A percentile compares a stretch with the other conserved stretches of the same genome.
phyloP scores from a whole-genome alignment of 2,888 invertebrate genomes.

The Griposia aprilina region DNA sequence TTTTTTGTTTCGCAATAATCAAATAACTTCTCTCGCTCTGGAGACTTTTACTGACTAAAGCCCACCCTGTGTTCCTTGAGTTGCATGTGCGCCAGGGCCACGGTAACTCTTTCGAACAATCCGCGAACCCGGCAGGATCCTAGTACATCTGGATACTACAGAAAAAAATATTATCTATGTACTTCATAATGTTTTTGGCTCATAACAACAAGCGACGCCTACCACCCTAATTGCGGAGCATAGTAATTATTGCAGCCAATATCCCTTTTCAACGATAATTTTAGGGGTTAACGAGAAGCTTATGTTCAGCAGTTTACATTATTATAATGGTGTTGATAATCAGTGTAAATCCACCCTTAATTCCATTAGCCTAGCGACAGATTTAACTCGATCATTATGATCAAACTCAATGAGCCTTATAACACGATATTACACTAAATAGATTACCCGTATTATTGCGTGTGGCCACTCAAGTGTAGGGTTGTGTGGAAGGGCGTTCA shows the following conservation, averaged over 20 bases:
- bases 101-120: too few relatives aligned
- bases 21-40: too few relatives aligned
- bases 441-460: conserved; percentile 31
- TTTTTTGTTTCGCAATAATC: too few relatives aligned
- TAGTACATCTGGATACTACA: too few relatives aligned
- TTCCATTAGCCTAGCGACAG: background rate
- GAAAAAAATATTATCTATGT: too few relatives aligned
- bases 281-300: background rate
- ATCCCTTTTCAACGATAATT: background rate
- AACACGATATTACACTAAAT: conserved; percentile 24
- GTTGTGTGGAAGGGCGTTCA: background rate
- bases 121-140: too few relatives aligned
- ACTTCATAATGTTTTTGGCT: background rate
- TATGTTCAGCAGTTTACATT: too few relatives aligned
- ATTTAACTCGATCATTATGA: conserved; percentile 16
- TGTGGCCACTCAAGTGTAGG: background rate
- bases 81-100: too few relatives aligned
- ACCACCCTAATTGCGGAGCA: too few relatives aligned
- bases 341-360: background rate
- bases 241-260: background rate
- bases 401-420: conserved; percentile 40
- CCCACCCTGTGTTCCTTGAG: too few relatives aligned
- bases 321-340: background rate
- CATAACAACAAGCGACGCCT: background rate
- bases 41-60: too few relatives aligned